Evolutionary conservation across 2,113 vertebrate genomes (phyloP), one percentile per base, ranked within the genome.

Genomic region (Anarrhichthys ocellatus): DNA sequence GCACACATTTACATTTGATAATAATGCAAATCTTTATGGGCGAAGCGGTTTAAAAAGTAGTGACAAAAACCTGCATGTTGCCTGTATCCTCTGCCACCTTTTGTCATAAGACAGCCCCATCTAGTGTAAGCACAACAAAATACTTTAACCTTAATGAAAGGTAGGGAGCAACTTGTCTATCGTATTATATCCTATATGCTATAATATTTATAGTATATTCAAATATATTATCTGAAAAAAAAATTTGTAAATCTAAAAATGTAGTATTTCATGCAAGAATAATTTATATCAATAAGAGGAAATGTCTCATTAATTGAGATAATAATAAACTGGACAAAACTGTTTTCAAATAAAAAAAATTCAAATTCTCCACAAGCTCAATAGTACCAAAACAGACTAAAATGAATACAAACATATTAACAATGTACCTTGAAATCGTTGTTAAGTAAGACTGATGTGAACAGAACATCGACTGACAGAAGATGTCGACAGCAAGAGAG

Each of bases 401-500:
- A 54, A 75, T 61, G 1, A 66, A 81, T 52, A 56, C 46, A 44
- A 58, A 0, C 15, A 65, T 62, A 38, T 11, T 2, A 56, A 36
- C 20, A 58, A 63, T 67, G 61, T 22, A 68, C 24, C 20, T 15
- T 73, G 46, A 72, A 6, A 20, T 34, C 46, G 76, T 64, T 34
- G 34, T 34, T 62, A 29, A 70, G 36, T 70, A 2, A 29, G 42
- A 70, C 38, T 40, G 65, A 48, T 66, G 36, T 54, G 66, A 79
- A 63, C 4, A 48, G 62, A 67, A 82, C 22, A 81, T 50, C 40
- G 11, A 46, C 69, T 59, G 67, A 77, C 68, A 80, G 54, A 76
- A 48, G 63, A 87, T 11, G 54, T 32, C 20, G 52, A 68, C 42
- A 75, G 64, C 24, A 46, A 86, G 67, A 76, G 59, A 81, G 27